Evolutionary conservation across 1,140 invertebrate species (phyloP).

Genomic region (Octopus bimaculoides): DNA sequence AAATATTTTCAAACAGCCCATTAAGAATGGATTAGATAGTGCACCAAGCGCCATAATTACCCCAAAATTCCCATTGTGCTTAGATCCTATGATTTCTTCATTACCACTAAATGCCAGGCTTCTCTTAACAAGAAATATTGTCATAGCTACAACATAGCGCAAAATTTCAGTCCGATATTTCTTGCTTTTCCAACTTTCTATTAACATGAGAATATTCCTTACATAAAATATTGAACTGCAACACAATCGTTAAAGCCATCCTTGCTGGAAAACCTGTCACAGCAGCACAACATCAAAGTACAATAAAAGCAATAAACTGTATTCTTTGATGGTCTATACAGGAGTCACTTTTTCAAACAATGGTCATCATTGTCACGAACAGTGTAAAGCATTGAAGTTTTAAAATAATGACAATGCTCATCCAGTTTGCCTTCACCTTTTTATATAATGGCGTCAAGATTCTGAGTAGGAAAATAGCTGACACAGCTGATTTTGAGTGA

Average conservation of each 20-base stretch:
- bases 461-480: too few species aligned
- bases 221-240: neutral
- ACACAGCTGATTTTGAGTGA: too few species aligned
- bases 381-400: neutral
- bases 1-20: neutral
- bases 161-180: neutral
- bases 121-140: neutral
- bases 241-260: conserved; percentile 7
- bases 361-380: neutral
- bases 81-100: neutral
- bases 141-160: neutral
- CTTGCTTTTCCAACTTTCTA: neutral
- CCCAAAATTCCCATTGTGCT: conserved; percentile 1
- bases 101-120: neutral
- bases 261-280: neutral
- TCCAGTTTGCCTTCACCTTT: too few species aligned
- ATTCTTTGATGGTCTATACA: neutral
- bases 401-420: too few species aligned
- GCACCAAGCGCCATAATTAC: neutral
- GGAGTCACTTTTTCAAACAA: conserved; percentile 3
- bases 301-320: neutral
- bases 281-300: neutral
- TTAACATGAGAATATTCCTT: neutral
- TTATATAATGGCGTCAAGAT: too few species aligned
- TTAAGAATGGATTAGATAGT: neutral